phyloP scores from a whole-genome alignment of 1,140 invertebrate genomes.

The Diabrotica virgifera region DNA sequence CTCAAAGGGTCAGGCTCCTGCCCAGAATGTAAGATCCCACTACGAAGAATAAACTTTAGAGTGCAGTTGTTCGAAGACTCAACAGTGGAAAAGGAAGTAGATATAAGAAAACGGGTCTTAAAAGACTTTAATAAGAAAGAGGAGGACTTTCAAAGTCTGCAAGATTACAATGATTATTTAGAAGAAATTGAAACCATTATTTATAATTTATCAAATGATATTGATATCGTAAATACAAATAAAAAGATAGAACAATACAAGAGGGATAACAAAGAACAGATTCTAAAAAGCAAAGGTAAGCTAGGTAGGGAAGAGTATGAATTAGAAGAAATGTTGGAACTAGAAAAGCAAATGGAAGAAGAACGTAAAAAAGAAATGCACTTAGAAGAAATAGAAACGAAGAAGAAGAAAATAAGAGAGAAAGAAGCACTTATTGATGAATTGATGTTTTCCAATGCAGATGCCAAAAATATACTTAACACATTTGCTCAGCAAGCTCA shows the following conservation, averaged over 20 bases:
- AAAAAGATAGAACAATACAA: conserved; percentile 93
- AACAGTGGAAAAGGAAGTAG: conserved; percentile 95
- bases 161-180: conserved; percentile 91
- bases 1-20: conserved; percentile 92
- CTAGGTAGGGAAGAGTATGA: conserved; percentile 73
- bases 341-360: conserved; percentile 74
- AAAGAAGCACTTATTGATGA: conserved; percentile 92
- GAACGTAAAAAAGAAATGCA: conserved; percentile 60
- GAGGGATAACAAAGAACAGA: conserved; percentile 87
- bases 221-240: conserved; percentile 87
- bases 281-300: conserved; percentile 81
- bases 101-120: conserved; percentile 85
- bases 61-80: conserved; percentile 96
- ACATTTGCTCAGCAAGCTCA: conserved; percentile 73
- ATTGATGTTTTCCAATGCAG: conserved; percentile 85
- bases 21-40: conserved; percentile 84
- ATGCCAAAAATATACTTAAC: conserved; percentile 84
- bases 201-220: conserved; percentile 88
- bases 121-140: conserved; percentile 91
- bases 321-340: conserved; percentile 82
- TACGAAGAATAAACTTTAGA: conserved; percentile 87
- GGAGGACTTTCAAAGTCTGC: conserved; percentile 77
- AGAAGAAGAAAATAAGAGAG: conserved; percentile 77
- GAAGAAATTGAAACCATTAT: conserved; percentile 90
- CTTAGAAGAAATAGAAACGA: conserved; percentile 68